Evolutionary conservation across 2,888 invertebrate species (phyloP).

Genomic region (Hirtodrosophila duncani): DNA sequence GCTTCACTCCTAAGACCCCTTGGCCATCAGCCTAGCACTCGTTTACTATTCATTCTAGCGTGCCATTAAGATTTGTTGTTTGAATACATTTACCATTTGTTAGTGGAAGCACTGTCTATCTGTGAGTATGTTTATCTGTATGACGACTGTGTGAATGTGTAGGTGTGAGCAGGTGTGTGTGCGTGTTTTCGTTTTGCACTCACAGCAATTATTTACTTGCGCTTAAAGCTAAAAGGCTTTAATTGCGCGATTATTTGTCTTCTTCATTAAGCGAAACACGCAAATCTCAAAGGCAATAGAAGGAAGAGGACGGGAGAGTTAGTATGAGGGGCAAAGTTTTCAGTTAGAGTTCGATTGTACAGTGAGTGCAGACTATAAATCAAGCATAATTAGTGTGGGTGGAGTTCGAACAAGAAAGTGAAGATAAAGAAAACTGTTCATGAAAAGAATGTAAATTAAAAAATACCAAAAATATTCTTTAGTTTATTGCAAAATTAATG

Average conservation of each 20-base stretch:
- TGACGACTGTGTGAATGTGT: conserved; percentile 5
- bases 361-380: too few species aligned
- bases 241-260: conserved; percentile 77
- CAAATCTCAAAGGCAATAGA: conserved; percentile 67
- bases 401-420: too few species aligned
- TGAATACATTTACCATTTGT: conserved; percentile 72
- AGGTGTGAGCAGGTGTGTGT: conserved; percentile 23
- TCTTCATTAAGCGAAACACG: conserved; percentile 75
- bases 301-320: conserved; percentile 33
- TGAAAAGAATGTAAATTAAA: too few species aligned
- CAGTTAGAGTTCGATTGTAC: too few species aligned
- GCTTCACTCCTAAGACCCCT: neutral
- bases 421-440: too few species aligned
- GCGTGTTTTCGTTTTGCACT: conserved; percentile 55
- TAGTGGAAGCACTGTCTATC: conserved; percentile 46
- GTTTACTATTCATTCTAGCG: conserved; percentile 72
- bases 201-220: conserved; percentile 75
- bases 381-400: too few species aligned
- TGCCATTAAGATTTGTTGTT: conserved; percentile 73
- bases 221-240: conserved; percentile 77
- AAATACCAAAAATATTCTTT: too few species aligned
- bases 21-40: conserved; percentile 33
- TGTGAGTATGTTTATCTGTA: conserved; percentile 10
- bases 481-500: too few species aligned
- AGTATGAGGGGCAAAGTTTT: neutral